A percentile compares a stretch with the other conserved stretches of the same genome.
Conservation (phyloP, 2,113 vertebrate genomes). For the Colinus virginianus region DNA sequence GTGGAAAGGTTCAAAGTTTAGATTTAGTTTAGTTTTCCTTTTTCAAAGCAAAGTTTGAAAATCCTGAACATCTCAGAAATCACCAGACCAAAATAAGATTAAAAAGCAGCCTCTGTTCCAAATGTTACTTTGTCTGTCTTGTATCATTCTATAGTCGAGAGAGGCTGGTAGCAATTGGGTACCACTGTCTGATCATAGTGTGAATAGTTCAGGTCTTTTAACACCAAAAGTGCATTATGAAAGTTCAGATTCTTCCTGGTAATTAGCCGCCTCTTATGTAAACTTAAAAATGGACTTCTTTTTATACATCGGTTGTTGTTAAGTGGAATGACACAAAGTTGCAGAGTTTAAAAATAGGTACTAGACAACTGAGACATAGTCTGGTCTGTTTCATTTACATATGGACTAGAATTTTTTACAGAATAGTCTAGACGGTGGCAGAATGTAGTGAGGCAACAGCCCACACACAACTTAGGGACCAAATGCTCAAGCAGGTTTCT, state of each 20-base stretch:
- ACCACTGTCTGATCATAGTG: neutral
- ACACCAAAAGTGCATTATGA: neutral
- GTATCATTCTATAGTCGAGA: neutral
- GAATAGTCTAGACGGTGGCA: slow-evolving; percentile 62
- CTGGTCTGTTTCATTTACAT: slow-evolving; percentile 61
- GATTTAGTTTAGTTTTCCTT: no score
- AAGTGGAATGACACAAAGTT: slow-evolving; percentile 60
- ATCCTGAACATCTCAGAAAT: neutral
- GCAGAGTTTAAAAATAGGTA: slow-evolving; percentile 59
- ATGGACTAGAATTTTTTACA: slow-evolving; percentile 53
- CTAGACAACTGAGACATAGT: slow-evolving; percentile 49
- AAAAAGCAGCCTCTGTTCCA: neutral
- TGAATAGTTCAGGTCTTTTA: neutral
- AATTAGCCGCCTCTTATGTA: slow-evolving; percentile 64
- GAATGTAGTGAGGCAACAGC: slow-evolving; percentile 54
- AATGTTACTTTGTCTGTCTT: neutral
- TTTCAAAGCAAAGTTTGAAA: neutral
- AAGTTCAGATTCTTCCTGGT: slow-evolving; percentile 27
- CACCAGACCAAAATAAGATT: neutral
- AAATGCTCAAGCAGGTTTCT: slow-evolving; percentile 57
- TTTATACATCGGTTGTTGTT: slow-evolving; percentile 54
- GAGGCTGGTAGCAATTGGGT: neutral
- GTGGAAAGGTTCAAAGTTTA: neutral
- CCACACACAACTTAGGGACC: slow-evolving; percentile 41
- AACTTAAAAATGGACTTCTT: slow-evolving; percentile 60